phyloP scores from a whole-genome alignment of 2,797 vertebrate genomes.

The Oreochromis grahami region DNA sequence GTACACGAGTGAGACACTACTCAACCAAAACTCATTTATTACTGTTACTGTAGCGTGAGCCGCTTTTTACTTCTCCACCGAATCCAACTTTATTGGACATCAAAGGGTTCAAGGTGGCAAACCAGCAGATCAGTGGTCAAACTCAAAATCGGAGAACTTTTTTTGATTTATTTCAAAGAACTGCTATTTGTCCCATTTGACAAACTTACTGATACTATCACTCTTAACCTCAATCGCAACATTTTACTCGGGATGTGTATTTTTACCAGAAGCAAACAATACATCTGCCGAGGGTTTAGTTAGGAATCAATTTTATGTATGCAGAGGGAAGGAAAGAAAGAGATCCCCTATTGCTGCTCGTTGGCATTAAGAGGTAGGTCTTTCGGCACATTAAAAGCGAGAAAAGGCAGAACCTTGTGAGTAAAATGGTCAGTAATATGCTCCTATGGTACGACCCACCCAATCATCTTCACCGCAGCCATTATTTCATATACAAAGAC shows the following conservation, averaged over 20 bases:
- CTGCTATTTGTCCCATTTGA: slow-evolving; percentile 33
- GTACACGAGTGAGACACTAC: not conserved
- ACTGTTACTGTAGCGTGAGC: not conserved
- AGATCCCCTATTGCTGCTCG: not conserved
- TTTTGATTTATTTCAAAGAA: slow-evolving; percentile 22
- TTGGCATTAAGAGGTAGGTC: not conserved
- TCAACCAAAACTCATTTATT: not conserved
- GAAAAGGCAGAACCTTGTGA: not conserved
- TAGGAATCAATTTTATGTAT: slow-evolving; percentile 16
- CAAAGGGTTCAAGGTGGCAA: not conserved
- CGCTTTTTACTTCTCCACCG: not conserved
- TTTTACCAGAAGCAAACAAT: slow-evolving; percentile 38
- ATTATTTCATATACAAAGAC: slow-evolving; percentile 37
- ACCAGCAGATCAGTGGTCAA: slow-evolving; percentile 16
- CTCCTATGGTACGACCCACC: slow-evolving; percentile 1
- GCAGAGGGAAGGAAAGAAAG: not conserved
- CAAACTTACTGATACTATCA: slow-evolving; percentile 48
- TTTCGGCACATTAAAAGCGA: not conserved
- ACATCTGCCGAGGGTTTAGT: slow-evolving; percentile 9
- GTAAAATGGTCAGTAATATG: slow-evolving; percentile 22
- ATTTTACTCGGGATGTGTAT: slow-evolving; percentile 11
- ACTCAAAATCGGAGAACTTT: slow-evolving; percentile 31
- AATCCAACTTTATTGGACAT: slow-evolving; percentile 12
- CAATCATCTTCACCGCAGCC: slow-evolving; percentile 1
- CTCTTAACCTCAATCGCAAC: slow-evolving; percentile 25